Evolutionary conservation across 2,888 invertebrate genomes (phyloP).

Genomic region (Cephus pulcher): DNA sequence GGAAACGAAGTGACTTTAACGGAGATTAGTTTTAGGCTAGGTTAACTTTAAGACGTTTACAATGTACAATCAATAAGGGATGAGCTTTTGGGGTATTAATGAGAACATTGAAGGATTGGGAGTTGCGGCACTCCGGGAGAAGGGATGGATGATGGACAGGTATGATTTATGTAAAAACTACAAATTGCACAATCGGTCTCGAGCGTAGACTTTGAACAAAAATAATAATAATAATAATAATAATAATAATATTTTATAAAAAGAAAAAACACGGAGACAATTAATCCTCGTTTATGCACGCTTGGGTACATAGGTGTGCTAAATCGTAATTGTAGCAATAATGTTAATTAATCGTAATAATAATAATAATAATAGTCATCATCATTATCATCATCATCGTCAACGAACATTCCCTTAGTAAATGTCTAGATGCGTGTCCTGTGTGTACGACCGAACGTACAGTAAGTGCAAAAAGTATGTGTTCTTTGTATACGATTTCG

Average conservation of each 20-base stretch:
- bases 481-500: background rate
- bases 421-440: background rate
- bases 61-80: background rate
- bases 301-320: background rate
- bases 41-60: background rate
- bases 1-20: background rate
- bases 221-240: background rate
- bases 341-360: background rate
- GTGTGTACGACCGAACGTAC: background rate
- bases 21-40: background rate
- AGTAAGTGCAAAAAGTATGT: background rate
- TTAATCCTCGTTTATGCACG: conserved; percentile 3
- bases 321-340: conserved; percentile 1
- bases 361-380: conserved; percentile 11
- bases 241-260: background rate
- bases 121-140: background rate
- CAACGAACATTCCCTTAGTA: background rate
- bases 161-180: conserved; percentile 30
- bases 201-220: conserved; percentile 39
- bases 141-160: background rate
- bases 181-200: conserved; percentile 56
- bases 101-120: background rate
- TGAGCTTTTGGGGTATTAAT: background rate
- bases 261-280: background rate
- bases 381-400: conserved; percentile 23